Conservation (phyloP, 2,113 vertebrate genomes). For the Alethe diademata region DNA sequence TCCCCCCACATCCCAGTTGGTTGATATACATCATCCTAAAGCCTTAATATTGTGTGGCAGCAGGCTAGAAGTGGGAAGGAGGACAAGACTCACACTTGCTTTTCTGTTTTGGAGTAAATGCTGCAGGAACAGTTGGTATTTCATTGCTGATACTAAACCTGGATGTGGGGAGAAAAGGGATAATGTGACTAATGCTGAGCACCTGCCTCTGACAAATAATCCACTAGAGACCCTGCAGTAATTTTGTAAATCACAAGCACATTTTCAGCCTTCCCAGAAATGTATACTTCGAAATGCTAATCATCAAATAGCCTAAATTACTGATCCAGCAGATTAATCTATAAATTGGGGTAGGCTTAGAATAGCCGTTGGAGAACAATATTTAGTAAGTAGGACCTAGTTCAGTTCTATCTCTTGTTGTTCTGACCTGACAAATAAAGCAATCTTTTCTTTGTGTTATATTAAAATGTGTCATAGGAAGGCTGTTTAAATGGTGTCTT, state of each 20-base stretch:
- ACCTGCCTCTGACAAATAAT: background rate
- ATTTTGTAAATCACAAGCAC: constrained; percentile 15
- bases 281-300: background rate
- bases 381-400: background rate
- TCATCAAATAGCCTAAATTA: background rate
- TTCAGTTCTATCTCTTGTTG: background rate
- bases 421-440: background rate
- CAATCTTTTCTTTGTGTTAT: background rate
- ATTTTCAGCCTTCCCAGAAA: background rate
- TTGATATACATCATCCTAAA: background rate
- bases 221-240: background rate
- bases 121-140: background rate
- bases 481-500: background rate
- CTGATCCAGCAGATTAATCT: background rate
- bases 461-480: background rate
- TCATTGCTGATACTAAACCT: constrained; percentile 1
- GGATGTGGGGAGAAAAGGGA: background rate
- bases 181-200: background rate
- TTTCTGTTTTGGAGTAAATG: background rate
- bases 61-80: background rate
- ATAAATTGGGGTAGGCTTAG: background rate
- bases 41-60: background rate
- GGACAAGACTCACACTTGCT: background rate
- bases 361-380: background rate
- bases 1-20: background rate